Evolutionary conservation across 2,888 invertebrate species (phyloP).

Genomic region (Sarcophaga caerulescens): DNA sequence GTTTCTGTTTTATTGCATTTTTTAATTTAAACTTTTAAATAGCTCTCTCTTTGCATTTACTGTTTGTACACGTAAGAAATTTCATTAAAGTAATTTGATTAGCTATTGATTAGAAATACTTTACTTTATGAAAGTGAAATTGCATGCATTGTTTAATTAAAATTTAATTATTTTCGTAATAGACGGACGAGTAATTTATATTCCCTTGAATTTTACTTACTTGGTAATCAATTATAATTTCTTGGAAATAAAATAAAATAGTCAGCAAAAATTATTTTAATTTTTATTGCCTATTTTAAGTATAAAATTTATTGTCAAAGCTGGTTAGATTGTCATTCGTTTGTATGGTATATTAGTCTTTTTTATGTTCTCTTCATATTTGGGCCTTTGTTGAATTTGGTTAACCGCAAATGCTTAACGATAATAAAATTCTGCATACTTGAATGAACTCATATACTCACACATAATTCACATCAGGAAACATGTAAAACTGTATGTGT

Average conservation of each 20-base stretch:
- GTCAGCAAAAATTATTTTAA: background rate
- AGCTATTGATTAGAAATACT: too few relatives aligned
- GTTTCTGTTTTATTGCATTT: too few relatives aligned
- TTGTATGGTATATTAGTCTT: background rate
- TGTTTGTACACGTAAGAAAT: too few relatives aligned
- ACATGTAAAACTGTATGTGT: too few relatives aligned
- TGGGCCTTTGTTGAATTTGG: slow-evolving; percentile 35
- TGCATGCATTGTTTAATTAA: too few relatives aligned
- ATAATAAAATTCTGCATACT: slow-evolving; percentile 54
- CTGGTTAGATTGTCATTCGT: background rate
- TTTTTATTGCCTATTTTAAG: background rate
- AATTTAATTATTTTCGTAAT: too few relatives aligned
- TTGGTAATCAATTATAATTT: background rate
- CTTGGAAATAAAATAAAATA: background rate
- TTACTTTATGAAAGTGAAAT: too few relatives aligned
- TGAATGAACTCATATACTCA: slow-evolving; percentile 33
- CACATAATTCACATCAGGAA: background rate
- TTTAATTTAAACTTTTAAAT: too few relatives aligned
- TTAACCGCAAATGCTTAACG: slow-evolving; percentile 55
- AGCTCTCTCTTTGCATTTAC: too few relatives aligned
- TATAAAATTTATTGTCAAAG: background rate
- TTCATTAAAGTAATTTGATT: too few relatives aligned
- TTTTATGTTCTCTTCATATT: slow-evolving; percentile 12
- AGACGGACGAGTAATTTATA: too few relatives aligned
- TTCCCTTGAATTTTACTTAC: too few relatives aligned